Evolutionary conservation across 2,113 vertebrate genomes (phyloP).

Genomic region (Ceuthmochares aereus): DNA sequence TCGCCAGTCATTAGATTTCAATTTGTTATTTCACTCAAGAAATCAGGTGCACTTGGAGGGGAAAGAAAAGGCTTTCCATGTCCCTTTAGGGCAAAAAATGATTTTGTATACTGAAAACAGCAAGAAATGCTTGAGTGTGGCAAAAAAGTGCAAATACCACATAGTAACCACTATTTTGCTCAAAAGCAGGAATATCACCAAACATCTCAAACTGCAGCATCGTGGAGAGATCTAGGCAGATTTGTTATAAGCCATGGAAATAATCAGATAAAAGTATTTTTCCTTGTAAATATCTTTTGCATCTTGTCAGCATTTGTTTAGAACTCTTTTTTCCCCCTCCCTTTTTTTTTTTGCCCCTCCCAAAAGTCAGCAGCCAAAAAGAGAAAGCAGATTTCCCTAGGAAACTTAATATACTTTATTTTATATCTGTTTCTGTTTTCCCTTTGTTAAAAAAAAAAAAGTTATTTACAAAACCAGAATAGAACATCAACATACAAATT

Average conservation of each 20-base stretch:
- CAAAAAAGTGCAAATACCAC: not conserved
- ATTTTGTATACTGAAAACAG: not conserved
- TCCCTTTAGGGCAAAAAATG: not conserved
- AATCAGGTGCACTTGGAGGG: not conserved
- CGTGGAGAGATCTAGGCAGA: not conserved
- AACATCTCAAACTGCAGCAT: not conserved
- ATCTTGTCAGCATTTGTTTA: not conserved
- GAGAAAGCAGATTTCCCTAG: not conserved
- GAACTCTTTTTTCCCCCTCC: not conserved
- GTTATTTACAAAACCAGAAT: not conserved
- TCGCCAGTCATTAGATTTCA: not conserved
- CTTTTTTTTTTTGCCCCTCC: too few relatives aligned
- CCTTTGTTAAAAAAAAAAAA: not conserved
- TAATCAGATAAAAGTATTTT: not conserved
- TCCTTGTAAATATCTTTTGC: not conserved
- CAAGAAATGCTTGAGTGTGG: not conserved
- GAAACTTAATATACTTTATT: constrained; percentile 21
- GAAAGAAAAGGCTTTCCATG: not conserved
- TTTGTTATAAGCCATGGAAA: not conserved
- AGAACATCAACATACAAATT: not conserved
- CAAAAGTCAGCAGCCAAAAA: not conserved
- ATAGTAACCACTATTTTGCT: not conserved
- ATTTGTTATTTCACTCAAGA: not conserved
- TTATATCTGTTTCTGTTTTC: not conserved
- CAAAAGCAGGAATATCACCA: not conserved